Percentiles rank a stretch among this genome's conserved stretches.
These are phyloP conservation scores for Chionodraco myersi DNA, from an alignment of 2,113 vertebrate genomes.

Conservation along the genomic window DNA sequence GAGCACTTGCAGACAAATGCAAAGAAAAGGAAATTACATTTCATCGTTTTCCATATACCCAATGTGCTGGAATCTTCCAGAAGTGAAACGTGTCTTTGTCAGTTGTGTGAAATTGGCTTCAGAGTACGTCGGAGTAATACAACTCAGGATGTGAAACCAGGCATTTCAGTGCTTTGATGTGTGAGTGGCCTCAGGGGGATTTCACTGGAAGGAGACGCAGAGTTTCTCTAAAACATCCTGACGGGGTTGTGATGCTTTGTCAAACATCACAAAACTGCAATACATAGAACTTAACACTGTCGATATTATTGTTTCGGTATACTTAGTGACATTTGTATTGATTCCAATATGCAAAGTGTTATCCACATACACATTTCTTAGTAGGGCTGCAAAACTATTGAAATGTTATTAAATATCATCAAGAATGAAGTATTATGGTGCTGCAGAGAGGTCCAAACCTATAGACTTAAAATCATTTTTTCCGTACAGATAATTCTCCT, in stretches of 20 bases:
- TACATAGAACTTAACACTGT: neutral
- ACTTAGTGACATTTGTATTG: neutral
- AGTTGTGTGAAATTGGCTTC: slow-evolving; percentile 53
- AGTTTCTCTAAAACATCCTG: slow-evolving; percentile 63
- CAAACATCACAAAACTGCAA: slow-evolving; percentile 28
- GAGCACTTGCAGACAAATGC: slow-evolving; percentile 11
- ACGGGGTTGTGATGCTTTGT: slow-evolving; percentile 36
- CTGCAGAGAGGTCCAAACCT: no score
- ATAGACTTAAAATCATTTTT: no score
- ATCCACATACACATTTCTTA: neutral
- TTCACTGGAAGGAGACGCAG: slow-evolving; percentile 59
- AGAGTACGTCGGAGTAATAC: slow-evolving; percentile 45
- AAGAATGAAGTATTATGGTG: no score
- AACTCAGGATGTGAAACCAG: slow-evolving; percentile 50
- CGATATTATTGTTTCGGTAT: slow-evolving; percentile 15
- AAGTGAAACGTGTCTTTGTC: slow-evolving; percentile 39
- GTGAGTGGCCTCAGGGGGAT: slow-evolving; percentile 62
- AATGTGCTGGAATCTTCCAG: slow-evolving; percentile 5
- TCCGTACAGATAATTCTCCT: no score
- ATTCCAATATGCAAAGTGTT: neutral
- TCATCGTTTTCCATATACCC: neutral
- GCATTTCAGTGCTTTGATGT: slow-evolving; percentile 69
- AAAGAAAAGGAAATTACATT: neutral
- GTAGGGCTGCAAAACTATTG: neutral
- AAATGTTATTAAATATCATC: no score